These are phyloP conservation scores for Mellivora capensis DNA, from an alignment of 2,113 vertebrate species.

Conservation along the genomic window DNA sequence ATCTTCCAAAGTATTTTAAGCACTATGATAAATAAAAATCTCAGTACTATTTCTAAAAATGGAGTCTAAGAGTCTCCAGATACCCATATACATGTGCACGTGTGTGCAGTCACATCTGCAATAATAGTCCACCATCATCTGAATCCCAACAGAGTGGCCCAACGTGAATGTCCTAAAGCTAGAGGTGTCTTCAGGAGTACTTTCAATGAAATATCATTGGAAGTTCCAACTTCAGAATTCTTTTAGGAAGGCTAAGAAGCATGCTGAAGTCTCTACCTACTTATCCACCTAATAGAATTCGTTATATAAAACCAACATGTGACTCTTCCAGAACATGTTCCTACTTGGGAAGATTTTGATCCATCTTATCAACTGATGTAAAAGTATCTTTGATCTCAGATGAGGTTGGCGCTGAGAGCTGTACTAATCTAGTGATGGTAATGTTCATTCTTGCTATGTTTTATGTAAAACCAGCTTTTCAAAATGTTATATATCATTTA, in stretches of 20 bases:
- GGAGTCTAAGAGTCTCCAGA: not conserved
- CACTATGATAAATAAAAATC: constrained; percentile 24
- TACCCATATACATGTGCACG: too few species aligned
- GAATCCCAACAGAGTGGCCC: not conserved
- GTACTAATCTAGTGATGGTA: not conserved
- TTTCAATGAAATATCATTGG: not conserved
- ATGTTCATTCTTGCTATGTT: not conserved
- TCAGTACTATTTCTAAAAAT: constrained; percentile 41
- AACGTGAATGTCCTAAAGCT: not conserved
- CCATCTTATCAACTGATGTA: not conserved
- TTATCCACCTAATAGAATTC: not conserved
- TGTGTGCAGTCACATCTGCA: not conserved
- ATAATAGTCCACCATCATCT: not conserved
- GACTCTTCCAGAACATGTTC: not conserved
- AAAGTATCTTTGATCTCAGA: not conserved
- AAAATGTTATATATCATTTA: not conserved
- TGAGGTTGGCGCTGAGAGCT: not conserved
- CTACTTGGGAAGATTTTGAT: not conserved
- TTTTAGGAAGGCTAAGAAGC: not conserved
- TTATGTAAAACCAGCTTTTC: not conserved
- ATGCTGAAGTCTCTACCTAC: not conserved
- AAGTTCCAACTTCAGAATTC: not conserved
- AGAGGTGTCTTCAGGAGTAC: not conserved
- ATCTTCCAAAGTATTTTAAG: constrained; percentile 54
- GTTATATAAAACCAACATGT: not conserved